Base-by-base conservation (phyloP, 2,888 invertebrate species). In the Pollenia amentaria region DNA sequence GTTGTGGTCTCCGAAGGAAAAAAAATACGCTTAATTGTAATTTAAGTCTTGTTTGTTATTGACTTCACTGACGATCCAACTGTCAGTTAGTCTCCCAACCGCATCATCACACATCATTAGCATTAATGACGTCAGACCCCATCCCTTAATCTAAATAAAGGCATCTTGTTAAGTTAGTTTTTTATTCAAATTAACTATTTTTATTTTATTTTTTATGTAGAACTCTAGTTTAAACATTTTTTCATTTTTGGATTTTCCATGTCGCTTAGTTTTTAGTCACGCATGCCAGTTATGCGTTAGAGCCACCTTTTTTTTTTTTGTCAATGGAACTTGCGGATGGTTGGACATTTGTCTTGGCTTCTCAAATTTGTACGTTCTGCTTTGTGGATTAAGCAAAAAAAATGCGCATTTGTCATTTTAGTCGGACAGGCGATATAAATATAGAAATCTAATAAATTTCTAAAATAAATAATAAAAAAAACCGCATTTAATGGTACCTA, bases 201-300 rank as follows among this genome's bases (percentile, higher is more conserved):
- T 18, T n/a, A n/a, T 16, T 73, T 18, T 55, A 29, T n/a, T 38
- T 57, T 46, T 10, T 46, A 2, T 29, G 29, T 29, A 29, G 29
- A 42, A 40, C n/a, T 72, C 21, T 29, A 21, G 16, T 38, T 60
- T 73, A 16, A n/a, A 8, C 11, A 44, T 64, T 16, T 55, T 79
- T 51, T 16, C 21, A 12, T 40, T 65, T 53, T 3, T 6, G 60
- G 16, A 16, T 53, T 73, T 70, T 75, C 46, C 70, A 69, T 75
- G 67, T 62, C 53, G 67, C 3, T 62, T 79, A 21, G 14, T 42
- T 82, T 82, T 83, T 64, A 65, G 80, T 80, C 80, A 84, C 69
- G 84, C 75, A 76, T 84, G 75, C 44, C 84, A 80, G 69, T 70
- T 75, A 69, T 80, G 46, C 55, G 38, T 70, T 84, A 62, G 73